Base-by-base conservation (phyloP, 2,888 invertebrate genomes). In the Patella ulyssiponensis region DNA sequence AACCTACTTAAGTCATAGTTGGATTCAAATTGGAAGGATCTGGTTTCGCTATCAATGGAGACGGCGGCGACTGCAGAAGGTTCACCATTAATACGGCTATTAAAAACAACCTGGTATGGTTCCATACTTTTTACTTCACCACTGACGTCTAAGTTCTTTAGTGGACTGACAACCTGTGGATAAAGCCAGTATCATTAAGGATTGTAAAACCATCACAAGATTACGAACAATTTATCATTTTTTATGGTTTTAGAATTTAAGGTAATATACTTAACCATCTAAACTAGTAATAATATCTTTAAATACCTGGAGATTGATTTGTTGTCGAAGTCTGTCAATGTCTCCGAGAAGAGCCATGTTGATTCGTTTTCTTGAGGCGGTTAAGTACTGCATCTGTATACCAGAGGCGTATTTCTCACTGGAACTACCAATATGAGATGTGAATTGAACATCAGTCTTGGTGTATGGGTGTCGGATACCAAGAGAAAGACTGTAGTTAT, bases 401-500 rank as follows among this genome's bases (percentile, higher is more conserved):
- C 80, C 84, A n/a, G 82, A 83, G 15, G 82, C 80, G 12, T 82
- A 73, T 56, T 75, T 80, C n/a, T 83, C 79, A 44, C 79, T 73
- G 20, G 83, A 80, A 64, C 82, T 80, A 64, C 84, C 84, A 44
- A 84, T 44, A 74, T 85, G 82, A 14, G 85, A 85, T 14, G 79
- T 78, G 69, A 87, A 52, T 71, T 84, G 75, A 9, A 88, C 77
- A 77, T 88, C 88, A 12, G 87, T 82, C 33, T 82, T 82, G 54
- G 86, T 86, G 77, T 80, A 82, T 23, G 87, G 87, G 73, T 90
- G 89, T 20, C 82, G 81, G 2, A 88, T 71, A 11, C 82, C 85
- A 11, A 87, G 71, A 27, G 70, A 77, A 51, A 86, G 79, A 52
- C 82, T 87, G 80, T 86, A 86, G 79, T 87, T 86, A 33, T 82